phyloP scores from a whole-genome alignment of 2,113 vertebrate genomes.

The Zonotrichia leucophrys region DNA sequence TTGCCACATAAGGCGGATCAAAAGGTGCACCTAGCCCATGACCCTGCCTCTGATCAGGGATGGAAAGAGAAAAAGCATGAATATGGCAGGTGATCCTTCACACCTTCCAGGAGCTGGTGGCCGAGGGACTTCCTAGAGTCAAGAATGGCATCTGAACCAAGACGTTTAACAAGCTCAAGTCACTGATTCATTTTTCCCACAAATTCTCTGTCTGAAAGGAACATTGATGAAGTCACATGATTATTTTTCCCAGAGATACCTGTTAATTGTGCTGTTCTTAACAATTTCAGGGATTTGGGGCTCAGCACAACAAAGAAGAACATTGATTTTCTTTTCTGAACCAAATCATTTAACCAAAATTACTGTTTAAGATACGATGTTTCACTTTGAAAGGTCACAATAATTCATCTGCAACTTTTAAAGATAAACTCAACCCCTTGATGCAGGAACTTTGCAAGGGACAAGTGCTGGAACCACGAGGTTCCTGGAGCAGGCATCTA shows the following conservation, averaged over 20 bases:
- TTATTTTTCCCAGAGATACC: not conserved
- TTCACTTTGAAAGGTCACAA: not conserved
- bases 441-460: not conserved
- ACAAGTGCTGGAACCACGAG: not conserved
- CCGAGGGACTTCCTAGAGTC: not conserved
- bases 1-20: not conserved
- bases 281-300: not conserved
- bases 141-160: not conserved
- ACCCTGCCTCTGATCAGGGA: not conserved
- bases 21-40: not conserved
- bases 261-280: not conserved
- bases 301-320: not conserved
- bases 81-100: not conserved
- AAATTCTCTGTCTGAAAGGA: not conserved
- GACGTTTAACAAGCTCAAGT: not conserved
- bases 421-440: not conserved
- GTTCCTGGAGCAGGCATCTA: not conserved
- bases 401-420: not conserved
- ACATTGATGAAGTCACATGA: not conserved
- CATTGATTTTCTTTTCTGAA: not conserved
- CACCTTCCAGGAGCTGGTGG: not conserved
- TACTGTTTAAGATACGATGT: not conserved
- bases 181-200: not conserved
- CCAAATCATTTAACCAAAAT: not conserved
- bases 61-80: not conserved